Conservation (phyloP, 2,888 invertebrate species). For the Chymomyza procnemis region DNA sequence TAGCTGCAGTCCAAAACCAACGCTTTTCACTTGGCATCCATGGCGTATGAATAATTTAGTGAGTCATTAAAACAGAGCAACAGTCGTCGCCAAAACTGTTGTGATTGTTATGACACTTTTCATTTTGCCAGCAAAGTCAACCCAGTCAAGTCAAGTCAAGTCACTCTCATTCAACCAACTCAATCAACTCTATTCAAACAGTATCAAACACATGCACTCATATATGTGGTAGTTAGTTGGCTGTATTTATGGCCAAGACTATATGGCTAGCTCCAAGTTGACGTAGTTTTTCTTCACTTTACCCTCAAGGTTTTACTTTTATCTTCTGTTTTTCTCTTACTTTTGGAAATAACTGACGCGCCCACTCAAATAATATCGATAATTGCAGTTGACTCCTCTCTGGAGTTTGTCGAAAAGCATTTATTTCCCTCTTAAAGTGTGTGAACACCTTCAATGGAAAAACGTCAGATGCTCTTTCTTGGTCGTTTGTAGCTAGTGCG, state of each 20-base stretch:
- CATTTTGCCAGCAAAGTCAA: conserved; percentile 47
- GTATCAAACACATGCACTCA: neutral
- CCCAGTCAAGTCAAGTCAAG: too few species aligned
- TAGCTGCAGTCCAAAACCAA: conserved; percentile 66
- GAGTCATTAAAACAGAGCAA: conserved; percentile 63
- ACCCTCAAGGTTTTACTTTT: neutral
- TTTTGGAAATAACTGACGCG: conserved; percentile 17
- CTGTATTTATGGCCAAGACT: neutral
- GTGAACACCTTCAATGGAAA: neutral
- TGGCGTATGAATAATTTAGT: conserved; percentile 73
- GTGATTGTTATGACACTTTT: conserved; percentile 69
- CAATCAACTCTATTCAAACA: neutral
- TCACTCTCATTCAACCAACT: neutral
- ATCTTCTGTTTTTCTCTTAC: neutral
- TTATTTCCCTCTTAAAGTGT: conserved; percentile 3
- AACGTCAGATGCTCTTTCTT: neutral
- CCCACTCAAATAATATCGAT: conserved; percentile 43
- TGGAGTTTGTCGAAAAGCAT: neutral
- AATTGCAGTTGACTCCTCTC: conserved; percentile 44
- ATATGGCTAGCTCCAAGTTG: neutral
- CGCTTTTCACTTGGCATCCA: conserved; percentile 47
- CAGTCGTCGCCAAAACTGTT: conserved; percentile 5
- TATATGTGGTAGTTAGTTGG: neutral
- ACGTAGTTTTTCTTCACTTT: neutral
- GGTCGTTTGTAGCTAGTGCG: neutral